These are phyloP conservation scores for Spilosoma lubricipeda DNA, from an alignment of 2,888 invertebrate genomes.

Conservation along the genomic window DNA sequence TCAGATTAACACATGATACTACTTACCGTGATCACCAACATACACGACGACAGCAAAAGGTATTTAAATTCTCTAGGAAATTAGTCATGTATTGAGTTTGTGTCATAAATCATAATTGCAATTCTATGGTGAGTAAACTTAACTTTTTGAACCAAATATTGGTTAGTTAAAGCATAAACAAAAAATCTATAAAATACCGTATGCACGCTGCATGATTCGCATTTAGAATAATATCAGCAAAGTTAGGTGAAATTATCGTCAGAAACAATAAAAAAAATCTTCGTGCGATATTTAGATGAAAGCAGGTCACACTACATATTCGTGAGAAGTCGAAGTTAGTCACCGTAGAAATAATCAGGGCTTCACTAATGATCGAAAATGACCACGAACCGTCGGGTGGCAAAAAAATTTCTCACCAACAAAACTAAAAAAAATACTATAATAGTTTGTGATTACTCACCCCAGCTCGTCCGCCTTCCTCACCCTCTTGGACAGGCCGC, in stretches of 20 bases:
- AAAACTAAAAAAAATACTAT: slow-evolving; percentile 29
- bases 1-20: too few relatives aligned
- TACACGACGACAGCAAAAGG: too few relatives aligned
- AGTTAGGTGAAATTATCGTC: neutral
- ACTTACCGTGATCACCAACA: too few relatives aligned
- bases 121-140: neutral
- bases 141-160: slow-evolving; percentile 12
- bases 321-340: slow-evolving; percentile 38
- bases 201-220: neutral
- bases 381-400: slow-evolving; percentile 33
- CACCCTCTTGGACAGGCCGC: slow-evolving; percentile 84
- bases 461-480: slow-evolving; percentile 83
- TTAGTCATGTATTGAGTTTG: neutral
- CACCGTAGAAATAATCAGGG: slow-evolving; percentile 34
- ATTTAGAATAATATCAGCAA: neutral
- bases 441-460: slow-evolving; percentile 61
- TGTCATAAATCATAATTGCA: neutral
- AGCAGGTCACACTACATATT: slow-evolving; percentile 39
- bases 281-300: slow-evolving; percentile 26
- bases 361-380: slow-evolving; percentile 30
- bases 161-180: neutral
- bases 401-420: slow-evolving; percentile 23
- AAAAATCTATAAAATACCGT: neutral
- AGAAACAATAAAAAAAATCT: slow-evolving; percentile 30
- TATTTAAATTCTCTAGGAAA: neutral